phyloP scores from a whole-genome alignment of 2,797 vertebrate genomes.

The Siniperca scherzeri region DNA sequence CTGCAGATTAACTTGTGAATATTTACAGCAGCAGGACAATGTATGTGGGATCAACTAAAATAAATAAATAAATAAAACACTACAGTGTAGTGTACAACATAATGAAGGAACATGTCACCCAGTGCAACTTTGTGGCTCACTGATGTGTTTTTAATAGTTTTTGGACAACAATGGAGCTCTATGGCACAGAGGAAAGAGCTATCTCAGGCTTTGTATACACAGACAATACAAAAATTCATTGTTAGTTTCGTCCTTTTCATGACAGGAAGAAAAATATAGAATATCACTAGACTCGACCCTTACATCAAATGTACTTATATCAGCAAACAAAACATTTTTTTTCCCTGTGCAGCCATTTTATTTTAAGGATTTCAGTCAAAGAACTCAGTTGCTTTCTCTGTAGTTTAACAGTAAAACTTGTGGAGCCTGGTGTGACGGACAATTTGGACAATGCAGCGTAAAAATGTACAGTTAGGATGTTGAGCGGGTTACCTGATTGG shows the following conservation, averaged over 20 bases:
- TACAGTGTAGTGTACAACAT: background rate
- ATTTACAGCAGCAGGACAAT: constrained; percentile 2
- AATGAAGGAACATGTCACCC: constrained; percentile 16
- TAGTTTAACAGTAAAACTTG: background rate
- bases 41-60: background rate
- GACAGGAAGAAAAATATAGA: background rate
- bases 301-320: background rate
- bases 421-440: background rate
- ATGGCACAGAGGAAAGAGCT: background rate
- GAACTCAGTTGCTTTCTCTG: background rate
- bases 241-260: background rate
- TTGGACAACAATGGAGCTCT: background rate
- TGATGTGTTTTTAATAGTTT: background rate
- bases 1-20: constrained; percentile 10
- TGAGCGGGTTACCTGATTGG: constrained; percentile 93
- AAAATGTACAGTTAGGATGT: background rate
- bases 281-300: background rate
- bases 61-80: background rate
- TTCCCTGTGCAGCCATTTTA: background rate
- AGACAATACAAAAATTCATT: background rate
- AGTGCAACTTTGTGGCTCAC: background rate
- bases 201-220: background rate
- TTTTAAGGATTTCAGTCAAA: background rate
- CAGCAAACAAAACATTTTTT: background rate
- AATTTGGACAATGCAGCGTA: background rate